phyloP scores from a whole-genome alignment of 2,797 vertebrate genomes.

The Phrynocephalus guinanensis region DNA sequence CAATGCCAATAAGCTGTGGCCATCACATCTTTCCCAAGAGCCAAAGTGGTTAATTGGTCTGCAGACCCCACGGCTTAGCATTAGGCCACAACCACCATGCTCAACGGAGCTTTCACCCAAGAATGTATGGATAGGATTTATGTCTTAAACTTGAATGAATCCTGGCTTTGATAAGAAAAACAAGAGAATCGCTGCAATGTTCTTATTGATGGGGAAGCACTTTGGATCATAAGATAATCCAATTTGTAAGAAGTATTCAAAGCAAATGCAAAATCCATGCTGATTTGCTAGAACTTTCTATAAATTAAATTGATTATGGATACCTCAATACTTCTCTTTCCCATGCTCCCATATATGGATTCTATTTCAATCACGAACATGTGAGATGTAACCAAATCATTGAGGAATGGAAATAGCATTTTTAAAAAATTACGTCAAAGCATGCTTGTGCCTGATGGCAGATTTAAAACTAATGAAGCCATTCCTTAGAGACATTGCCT shows the following conservation, averaged over 20 bases:
- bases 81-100: too few species aligned
- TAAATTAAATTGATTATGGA: constrained; percentile 30
- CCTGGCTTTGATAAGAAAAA: not conserved
- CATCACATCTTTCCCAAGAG: too few species aligned
- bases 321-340: constrained; percentile 17
- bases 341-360: constrained; percentile 4
- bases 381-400: constrained; percentile 5
- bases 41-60: too few species aligned
- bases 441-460: not conserved
- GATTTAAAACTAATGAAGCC: constrained; percentile 21
- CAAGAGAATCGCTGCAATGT: not conserved
- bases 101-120: not conserved
- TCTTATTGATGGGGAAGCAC: not conserved
- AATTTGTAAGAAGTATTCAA: constrained; percentile 11
- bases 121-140: not conserved
- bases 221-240: not conserved
- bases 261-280: constrained; percentile 18
- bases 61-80: too few species aligned
- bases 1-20: too few species aligned
- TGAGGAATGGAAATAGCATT: not conserved
- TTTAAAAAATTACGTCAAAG: not conserved
- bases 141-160: not conserved
- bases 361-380: constrained; percentile 14
- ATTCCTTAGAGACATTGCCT: constrained; percentile 11
- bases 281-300: constrained; percentile 28